These are phyloP conservation scores for Eristalis arbustorum DNA, from an alignment of 2,888 invertebrate genomes.

Conservation along the genomic window DNA sequence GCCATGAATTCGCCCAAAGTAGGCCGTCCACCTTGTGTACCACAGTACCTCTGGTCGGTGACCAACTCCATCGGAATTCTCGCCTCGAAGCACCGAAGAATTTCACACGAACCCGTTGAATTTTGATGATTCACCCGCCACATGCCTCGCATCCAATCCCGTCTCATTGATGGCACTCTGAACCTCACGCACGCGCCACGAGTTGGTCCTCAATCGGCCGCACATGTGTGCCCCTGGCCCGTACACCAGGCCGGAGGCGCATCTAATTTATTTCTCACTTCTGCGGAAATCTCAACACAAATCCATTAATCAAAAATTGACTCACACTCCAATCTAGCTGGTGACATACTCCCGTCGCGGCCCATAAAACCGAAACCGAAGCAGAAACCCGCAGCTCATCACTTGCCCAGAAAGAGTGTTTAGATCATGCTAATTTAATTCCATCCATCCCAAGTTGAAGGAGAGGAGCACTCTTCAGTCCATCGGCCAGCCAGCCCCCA, in stretches of 20 bases:
- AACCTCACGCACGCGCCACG: neutral
- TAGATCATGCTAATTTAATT: conserved; percentile 32
- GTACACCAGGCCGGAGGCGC: neutral
- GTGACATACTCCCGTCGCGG: conserved; percentile 9
- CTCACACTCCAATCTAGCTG: conserved; percentile 6
- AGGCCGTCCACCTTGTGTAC: neutral
- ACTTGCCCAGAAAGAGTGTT: conserved; percentile 21
- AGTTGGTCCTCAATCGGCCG: neutral
- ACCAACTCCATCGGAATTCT: neutral
- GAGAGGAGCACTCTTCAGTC: neutral
- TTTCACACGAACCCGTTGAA: neutral
- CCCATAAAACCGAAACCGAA: neutral
- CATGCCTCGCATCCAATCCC: neutral
- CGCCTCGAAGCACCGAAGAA: neutral
- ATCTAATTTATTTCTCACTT: neutral
- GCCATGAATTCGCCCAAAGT: neutral
- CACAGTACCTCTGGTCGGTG: neutral
- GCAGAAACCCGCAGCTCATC: neutral
- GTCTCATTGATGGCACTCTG: neutral
- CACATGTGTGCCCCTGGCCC: neutral
- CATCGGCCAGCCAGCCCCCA: neutral
- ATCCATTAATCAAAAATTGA: conserved; percentile 42
- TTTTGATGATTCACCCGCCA: neutral
- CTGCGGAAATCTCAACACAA: neutral
- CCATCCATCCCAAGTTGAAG: neutral